Base-by-base conservation (phyloP, 2,888 invertebrate species). In the Pseudococcus viburni region DNA sequence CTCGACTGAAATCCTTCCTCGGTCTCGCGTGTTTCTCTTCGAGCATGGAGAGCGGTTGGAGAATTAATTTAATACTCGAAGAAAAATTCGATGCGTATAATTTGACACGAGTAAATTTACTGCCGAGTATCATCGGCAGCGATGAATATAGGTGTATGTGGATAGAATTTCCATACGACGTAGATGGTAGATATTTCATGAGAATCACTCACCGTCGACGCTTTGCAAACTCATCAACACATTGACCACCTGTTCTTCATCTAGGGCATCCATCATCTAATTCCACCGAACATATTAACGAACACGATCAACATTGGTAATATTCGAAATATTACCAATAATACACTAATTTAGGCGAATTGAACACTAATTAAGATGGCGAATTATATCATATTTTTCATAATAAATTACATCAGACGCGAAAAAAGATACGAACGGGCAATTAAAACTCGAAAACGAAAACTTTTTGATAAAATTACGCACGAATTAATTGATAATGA, bases 191-290 rank as follows among this genome's bases (percentile, higher is more conserved):
- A 55, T 55, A 42, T 55, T 22, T 64, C 64, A 64, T 64, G 1
- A 59, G 9, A 73, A 73, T 73, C 48, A 83, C 88, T 88, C 46
- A 88, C 88, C 88, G 42, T 88, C 88, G 80, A 83, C 80, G 33
- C 39, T 80, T 51, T 88, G 88, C 59, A 88, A 55, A 19, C 88
- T 88, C 88, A 88, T 88, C 88, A 88, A 88, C 88, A 83, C 88
- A 15, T 88, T 80, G 80, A 88, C 88, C 88, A 88, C 88, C 42
- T 88, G 88, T 88, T 88, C 88, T 83, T 88, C 88, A 39, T 88
- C 88, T 55, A 88, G 83, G 33, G 55, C 83, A 33, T 88, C 88
- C 88, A 88, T 88, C 33, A 83, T 88, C 83, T 80, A 55, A 88
- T 73, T 88, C 77, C 88, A 83, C 22, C 46, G 42, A 46, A 83